A percentile compares a stretch with the other conserved stretches of the same genome.
phyloP scores from a whole-genome alignment of 1,140 invertebrate genomes.

The Pseudomyrmex flavicornis region DNA sequence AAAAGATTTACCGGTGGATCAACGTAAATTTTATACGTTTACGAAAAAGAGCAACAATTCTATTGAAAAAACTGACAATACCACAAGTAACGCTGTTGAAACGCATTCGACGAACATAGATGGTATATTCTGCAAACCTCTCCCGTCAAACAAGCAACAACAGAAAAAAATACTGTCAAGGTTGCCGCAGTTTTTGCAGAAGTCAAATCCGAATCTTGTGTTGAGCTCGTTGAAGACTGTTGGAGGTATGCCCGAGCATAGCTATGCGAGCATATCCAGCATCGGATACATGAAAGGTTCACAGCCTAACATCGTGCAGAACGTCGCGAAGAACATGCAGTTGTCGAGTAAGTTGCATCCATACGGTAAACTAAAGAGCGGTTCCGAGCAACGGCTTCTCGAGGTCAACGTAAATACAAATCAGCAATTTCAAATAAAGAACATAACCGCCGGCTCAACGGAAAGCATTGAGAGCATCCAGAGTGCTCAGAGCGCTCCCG shows the following conservation, averaged over 20 bases:
- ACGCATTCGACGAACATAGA: slow-evolving; percentile 34
- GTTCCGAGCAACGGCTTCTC: slow-evolving; percentile 77
- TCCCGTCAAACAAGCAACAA: slow-evolving; percentile 42
- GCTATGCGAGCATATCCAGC: slow-evolving; percentile 44
- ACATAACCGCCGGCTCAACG: slow-evolving; percentile 78
- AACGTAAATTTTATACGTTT: slow-evolving; percentile 74
- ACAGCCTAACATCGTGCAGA: slow-evolving; percentile 75
- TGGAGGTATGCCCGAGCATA: slow-evolving; percentile 7
- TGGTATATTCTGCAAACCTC: slow-evolving; percentile 67
- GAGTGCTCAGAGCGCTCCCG: slow-evolving; percentile 82
- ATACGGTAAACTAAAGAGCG: slow-evolving; percentile 74
- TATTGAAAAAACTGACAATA: slow-evolving; percentile 54
- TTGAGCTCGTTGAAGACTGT: slow-evolving; percentile 71
- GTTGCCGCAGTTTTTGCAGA: slow-evolving; percentile 81
- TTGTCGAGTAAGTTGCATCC: slow-evolving; percentile 65
- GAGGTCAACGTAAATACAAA: slow-evolving; percentile 64
- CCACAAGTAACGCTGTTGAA: slow-evolving; percentile 35
- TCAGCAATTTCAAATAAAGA: slow-evolving; percentile 21
- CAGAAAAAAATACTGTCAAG: slow-evolving; percentile 76
- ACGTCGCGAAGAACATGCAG: slow-evolving; percentile 58
- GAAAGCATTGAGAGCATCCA: slow-evolving; percentile 83
- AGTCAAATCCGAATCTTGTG: slow-evolving; percentile 83
- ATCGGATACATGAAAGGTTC: slow-evolving; percentile 77
- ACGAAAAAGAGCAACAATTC: slow-evolving; percentile 66
- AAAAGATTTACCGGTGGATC: slow-evolving; percentile 33